phyloP scores from a whole-genome alignment of 37 sponge, comb jelly and placozoan genomes.

The Chondrilla cf. caribensis region DNA sequence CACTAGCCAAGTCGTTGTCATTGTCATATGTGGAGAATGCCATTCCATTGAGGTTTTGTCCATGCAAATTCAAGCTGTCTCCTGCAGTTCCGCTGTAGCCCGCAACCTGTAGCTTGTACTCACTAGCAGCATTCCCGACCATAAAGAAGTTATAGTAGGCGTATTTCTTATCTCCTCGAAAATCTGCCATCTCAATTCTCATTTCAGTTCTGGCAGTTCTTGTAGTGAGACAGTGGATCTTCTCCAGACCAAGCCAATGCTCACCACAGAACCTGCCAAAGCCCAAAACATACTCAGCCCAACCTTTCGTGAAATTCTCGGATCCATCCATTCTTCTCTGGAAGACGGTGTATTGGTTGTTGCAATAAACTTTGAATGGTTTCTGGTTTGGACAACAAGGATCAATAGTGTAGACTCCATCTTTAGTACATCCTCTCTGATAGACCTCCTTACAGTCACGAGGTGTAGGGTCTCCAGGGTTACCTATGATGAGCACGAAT shows the following conservation, averaged over 20 bases:
- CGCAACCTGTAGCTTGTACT: conserved; percentile 21
- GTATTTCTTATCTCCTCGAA: conserved; percentile 16
- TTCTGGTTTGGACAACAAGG: conserved; percentile 14
- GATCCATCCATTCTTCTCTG: conserved; percentile 35
- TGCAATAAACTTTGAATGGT: conserved; percentile 14
- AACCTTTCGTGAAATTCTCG: conserved; percentile 18
- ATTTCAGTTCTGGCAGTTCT: neutral
- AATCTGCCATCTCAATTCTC: conserved; percentile 24
- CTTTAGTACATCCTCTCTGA: neutral
- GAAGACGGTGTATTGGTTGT: conserved; percentile 11
- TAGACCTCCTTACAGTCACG: conserved; percentile 10
- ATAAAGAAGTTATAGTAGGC: conserved; percentile 13
- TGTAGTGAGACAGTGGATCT: conserved; percentile 23
- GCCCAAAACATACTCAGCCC: conserved; percentile 28
- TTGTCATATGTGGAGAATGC: conserved; percentile 21
- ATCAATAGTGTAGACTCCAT: conserved; percentile 21
- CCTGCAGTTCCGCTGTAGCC: conserved; percentile 4
- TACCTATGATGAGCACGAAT: too few relatives aligned
- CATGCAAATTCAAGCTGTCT: neutral
- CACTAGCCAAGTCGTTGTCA: conserved; percentile 2
- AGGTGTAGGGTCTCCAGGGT: too few relatives aligned
- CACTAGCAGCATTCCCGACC: neutral
- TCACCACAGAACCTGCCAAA: conserved; percentile 28
- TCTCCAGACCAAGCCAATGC: conserved; percentile 26
- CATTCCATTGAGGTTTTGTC: conserved; percentile 15